Evolutionary conservation across 2,797 vertebrate genomes (phyloP).

Genomic region (Podarcis siculus): DNA sequence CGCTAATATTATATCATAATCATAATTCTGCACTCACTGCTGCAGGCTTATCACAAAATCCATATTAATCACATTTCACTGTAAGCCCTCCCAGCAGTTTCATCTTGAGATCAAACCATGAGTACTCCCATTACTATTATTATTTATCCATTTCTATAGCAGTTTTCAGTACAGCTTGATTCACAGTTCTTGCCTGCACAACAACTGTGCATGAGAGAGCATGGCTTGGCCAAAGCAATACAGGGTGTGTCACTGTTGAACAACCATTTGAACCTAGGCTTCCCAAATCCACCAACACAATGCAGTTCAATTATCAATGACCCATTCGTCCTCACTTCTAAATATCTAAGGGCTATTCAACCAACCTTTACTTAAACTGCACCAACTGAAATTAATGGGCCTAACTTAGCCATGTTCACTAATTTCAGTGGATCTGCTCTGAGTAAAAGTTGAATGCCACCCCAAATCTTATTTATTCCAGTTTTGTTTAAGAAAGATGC

Average conservation of each 20-base stretch:
- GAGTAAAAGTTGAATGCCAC: too few species aligned
- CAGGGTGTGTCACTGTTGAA: background rate
- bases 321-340: background rate
- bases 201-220: background rate
- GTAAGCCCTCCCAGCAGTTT: background rate
- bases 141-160: constrained; percentile 1
- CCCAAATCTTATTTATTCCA: background rate
- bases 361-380: too few species aligned
- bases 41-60: constrained; percentile 14
- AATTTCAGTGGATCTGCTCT: too few species aligned
- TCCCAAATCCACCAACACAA: background rate
- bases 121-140: background rate
- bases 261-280: background rate
- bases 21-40: background rate
- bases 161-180: background rate
- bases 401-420: too few species aligned
- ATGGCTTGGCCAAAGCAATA: background rate
- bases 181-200: background rate
- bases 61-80: constrained; percentile 15
- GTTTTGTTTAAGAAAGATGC: background rate
- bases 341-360: background rate
- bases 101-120: background rate
- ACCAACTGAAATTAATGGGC: too few species aligned
- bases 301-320: background rate
- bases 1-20: constrained; percentile 2